Evolutionary conservation across 2,797 vertebrate genomes (phyloP).

Genomic region (Peromyscus eremicus): DNA sequence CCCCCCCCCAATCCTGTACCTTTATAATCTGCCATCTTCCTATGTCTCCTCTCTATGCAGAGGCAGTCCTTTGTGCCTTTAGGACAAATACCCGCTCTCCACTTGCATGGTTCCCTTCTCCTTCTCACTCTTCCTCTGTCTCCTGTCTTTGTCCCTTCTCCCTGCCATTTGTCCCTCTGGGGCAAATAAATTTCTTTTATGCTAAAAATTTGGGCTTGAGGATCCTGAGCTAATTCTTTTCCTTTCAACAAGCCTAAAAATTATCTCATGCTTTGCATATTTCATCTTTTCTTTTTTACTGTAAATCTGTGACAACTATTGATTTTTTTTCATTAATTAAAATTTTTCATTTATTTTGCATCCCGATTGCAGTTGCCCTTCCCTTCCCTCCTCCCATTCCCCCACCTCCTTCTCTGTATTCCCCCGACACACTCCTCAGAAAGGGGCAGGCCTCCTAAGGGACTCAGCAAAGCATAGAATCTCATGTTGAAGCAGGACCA

Average conservation of each 20-base stretch:
- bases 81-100: not conserved
- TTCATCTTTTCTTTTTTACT: not conserved
- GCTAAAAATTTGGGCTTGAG: not conserved
- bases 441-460: not conserved
- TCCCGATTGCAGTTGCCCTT: not conserved
- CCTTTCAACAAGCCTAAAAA: not conserved
- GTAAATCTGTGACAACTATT: not conserved
- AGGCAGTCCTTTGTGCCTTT: not conserved
- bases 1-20: not conserved
- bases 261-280: not conserved
- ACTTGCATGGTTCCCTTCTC: not conserved
- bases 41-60: not conserved
- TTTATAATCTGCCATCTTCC: not conserved
- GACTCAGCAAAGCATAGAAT: not conserved
- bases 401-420: not conserved
- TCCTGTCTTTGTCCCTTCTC: not conserved
- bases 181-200: not conserved
- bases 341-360: not conserved
- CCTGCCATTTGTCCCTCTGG: not conserved
- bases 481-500: not conserved
- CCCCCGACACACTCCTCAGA: not conserved
- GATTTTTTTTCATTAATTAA: not conserved
- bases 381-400: accelerated
- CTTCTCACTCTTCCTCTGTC: not conserved
- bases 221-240: not conserved